Conservation (phyloP, 2,113 vertebrate genomes). For the Petaurus breviceps region DNA sequence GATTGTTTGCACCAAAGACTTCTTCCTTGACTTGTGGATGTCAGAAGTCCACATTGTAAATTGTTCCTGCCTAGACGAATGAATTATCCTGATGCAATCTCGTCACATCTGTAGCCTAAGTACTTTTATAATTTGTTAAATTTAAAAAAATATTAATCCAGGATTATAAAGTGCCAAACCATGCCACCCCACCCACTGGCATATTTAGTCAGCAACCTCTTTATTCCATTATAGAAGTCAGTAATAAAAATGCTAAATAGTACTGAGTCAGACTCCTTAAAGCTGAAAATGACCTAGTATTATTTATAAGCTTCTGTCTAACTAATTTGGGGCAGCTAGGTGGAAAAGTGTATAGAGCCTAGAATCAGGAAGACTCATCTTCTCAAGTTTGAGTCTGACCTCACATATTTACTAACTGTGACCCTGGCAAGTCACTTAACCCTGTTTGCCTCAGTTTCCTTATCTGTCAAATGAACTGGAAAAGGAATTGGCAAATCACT, state of each 20-base stretch:
- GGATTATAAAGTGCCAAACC: background rate
- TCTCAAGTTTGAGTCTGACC: background rate
- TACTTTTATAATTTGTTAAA: constrained; percentile 17
- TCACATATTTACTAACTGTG: background rate
- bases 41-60: background rate
- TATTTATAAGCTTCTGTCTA: constrained; percentile 21
- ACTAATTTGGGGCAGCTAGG: background rate
- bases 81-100: constrained; percentile 18
- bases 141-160: constrained; percentile 31
- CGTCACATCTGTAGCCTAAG: background rate
- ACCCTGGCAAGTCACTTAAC: background rate
- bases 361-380: background rate
- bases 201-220: constrained; percentile 4
- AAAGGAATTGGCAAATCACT: background rate
- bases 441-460: background rate
- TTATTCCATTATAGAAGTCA: constrained; percentile 19
- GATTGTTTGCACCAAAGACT: background rate
- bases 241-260: constrained; percentile 12
- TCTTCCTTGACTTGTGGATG: background rate
- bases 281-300: background rate
- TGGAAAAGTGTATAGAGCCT: background rate
- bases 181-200: background rate
- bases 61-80: background rate
- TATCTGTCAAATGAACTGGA: background rate
- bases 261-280: background rate